A percentile compares a stretch with the other conserved stretches of the same genome.
Conservation (phyloP, 2,888 invertebrate species). For the Melipona beecheii region DNA sequence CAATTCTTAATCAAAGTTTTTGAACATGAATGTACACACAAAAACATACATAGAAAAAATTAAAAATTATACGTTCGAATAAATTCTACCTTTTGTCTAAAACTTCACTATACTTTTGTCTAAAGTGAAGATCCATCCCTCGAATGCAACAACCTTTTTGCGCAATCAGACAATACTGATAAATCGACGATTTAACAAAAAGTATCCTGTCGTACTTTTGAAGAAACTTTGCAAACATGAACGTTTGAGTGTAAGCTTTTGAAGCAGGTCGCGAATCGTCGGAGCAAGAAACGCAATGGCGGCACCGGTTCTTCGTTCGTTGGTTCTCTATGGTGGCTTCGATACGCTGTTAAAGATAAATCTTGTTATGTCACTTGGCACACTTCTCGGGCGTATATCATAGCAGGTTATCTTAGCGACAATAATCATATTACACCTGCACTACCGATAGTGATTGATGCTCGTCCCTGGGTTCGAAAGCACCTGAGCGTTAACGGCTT, state of each 20-base stretch:
- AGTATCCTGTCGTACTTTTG: not conserved
- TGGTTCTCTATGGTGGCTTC: slow-evolving; percentile 5
- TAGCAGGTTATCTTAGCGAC: slow-evolving; percentile 71
- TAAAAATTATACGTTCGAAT: not conserved
- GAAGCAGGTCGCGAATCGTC: not conserved
- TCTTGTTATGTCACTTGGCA: slow-evolving; percentile 77
- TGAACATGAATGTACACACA: too few relatives aligned
- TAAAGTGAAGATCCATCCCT: not conserved
- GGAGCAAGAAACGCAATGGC: not conserved
- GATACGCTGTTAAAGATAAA: slow-evolving; percentile 71
- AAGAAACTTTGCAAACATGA: not conserved
- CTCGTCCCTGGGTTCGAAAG: slow-evolving; percentile 73
- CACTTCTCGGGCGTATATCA: slow-evolving; percentile 71
- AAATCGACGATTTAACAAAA: not conserved
- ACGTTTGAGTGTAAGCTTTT: not conserved
- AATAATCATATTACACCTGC: slow-evolving; percentile 81
- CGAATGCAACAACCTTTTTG: not conserved
- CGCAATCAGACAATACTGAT: not conserved
- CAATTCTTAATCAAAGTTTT: too few relatives aligned
- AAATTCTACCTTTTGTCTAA: not conserved
- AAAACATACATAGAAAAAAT: too few relatives aligned
- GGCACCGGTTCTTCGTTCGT: not conserved
- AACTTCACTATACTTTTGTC: not conserved
- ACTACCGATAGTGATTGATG: slow-evolving; percentile 81
- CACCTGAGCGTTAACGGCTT: slow-evolving; percentile 81